Conservation (phyloP, 1,140 invertebrate genomes). For the Dinothrombium tinctorium region DNA sequence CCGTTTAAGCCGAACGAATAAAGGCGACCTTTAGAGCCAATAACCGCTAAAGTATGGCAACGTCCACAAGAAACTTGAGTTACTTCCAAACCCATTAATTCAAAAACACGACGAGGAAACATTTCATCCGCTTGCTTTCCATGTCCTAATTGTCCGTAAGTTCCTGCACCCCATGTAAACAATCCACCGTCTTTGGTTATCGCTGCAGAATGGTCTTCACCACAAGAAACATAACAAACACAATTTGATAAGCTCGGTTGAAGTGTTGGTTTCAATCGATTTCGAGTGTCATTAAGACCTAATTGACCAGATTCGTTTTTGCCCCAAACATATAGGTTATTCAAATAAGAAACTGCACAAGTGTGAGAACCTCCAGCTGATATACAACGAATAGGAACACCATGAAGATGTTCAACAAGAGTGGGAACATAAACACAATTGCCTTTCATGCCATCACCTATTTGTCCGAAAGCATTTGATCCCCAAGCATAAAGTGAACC, state of each 20-base stretch:
- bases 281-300: conserved; percentile 26
- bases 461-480: conserved; percentile 55
- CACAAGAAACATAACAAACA: conserved; percentile 55
- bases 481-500: conserved; percentile 76
- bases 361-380: conserved; percentile 42
- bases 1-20: conserved; percentile 74
- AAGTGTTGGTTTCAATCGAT: conserved; percentile 17
- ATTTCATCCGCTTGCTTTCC: conserved; percentile 49
- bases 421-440: conserved; percentile 63
- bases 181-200: conserved; percentile 75
- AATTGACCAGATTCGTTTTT: conserved; percentile 71
- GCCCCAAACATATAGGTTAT: conserved; percentile 75
- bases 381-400: conserved; percentile 56
- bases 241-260: conserved; percentile 35
- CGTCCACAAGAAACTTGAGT: conserved; percentile 50
- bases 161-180: conserved; percentile 73
- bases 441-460: conserved; percentile 34
- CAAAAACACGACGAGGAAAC: conserved; percentile 58
- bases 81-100: conserved; percentile 76
- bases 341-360: conserved; percentile 28
- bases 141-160: conserved; percentile 78
- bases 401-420: conserved; percentile 37
- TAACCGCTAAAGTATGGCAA: conserved; percentile 52
- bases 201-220: conserved; percentile 68
- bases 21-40: conserved; percentile 45